These are phyloP conservation scores for Aphelinus certus DNA, from an alignment of 1,140 invertebrate species.

Conservation along the genomic window DNA sequence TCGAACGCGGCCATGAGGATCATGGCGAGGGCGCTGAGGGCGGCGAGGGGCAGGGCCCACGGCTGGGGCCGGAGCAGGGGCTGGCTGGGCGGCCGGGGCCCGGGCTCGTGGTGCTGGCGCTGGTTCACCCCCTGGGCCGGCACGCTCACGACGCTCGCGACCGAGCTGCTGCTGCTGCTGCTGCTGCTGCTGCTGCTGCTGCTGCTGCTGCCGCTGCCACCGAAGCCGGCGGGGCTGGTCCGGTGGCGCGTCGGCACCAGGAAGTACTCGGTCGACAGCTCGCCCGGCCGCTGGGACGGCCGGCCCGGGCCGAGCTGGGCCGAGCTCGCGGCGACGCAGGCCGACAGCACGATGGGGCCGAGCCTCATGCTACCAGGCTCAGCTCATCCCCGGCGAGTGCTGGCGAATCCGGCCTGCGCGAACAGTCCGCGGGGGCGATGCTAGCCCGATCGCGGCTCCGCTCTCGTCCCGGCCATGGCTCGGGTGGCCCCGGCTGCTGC, in stretches of 20 bases:
- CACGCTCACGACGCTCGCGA: constrained; percentile 60
- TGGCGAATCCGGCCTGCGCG: too few species aligned
- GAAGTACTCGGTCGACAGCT: constrained; percentile 83
- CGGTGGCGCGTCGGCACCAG: constrained; percentile 68
- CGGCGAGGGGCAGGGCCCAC: constrained; percentile 87
- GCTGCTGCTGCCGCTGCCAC: constrained; percentile 26
- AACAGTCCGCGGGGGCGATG: too few species aligned
- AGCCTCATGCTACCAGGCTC: constrained; percentile 50
- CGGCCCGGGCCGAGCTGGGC: constrained; percentile 38
- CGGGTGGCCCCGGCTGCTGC: too few species aligned
- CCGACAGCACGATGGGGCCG: constrained; percentile 59
- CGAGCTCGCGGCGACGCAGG: constrained; percentile 48
- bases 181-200: not conserved
- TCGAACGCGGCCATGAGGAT: constrained; percentile 85
- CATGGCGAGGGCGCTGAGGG: constrained; percentile 81
- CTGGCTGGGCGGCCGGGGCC: constrained; percentile 33
- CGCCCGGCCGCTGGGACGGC: constrained; percentile 47
- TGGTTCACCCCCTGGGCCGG: constrained; percentile 55
- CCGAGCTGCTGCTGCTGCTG: constrained; percentile 36
- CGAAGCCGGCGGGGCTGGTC: not conserved
- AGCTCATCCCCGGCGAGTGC: too few species aligned
- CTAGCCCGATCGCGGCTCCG: too few species aligned
- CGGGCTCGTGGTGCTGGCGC: constrained; percentile 46
- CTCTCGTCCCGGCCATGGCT: too few species aligned
- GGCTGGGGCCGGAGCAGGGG: constrained; percentile 74